phyloP scores from a whole-genome alignment of 2,888 invertebrate genomes.

The Litoditis marina region DNA sequence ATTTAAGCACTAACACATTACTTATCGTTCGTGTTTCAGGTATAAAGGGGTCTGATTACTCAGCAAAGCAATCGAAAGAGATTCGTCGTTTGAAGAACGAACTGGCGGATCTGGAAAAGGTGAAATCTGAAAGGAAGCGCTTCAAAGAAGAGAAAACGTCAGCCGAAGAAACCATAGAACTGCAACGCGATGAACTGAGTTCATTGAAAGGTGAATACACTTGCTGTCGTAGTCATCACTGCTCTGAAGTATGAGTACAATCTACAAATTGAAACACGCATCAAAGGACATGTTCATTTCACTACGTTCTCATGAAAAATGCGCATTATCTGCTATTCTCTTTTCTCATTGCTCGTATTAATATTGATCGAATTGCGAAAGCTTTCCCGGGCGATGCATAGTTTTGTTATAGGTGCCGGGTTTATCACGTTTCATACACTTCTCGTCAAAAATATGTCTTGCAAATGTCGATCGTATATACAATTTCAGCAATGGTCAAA shows the following conservation, averaged over 20 bases:
- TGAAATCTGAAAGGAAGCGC: conserved; percentile 24
- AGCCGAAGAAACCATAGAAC: conserved; percentile 21
- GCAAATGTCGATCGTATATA: too few relatives aligned
- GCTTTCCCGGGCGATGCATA: too few relatives aligned
- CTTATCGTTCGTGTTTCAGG: too few relatives aligned
- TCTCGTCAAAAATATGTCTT: too few relatives aligned
- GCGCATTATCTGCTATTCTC: neutral
- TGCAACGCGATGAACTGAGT: conserved; percentile 16
- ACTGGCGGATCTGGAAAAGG: conserved; percentile 28
- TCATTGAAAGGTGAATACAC: conserved; percentile 18
- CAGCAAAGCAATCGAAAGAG: conserved; percentile 49
- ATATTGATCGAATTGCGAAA: neutral
- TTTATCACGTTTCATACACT: too few relatives aligned
- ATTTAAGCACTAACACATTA: too few relatives aligned
- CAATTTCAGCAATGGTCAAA: conserved; percentile 18
- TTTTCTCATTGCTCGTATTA: neutral
- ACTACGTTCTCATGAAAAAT: too few relatives aligned
- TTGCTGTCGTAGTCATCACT: neutral
- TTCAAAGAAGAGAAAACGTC: conserved; percentile 26
- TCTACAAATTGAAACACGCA: too few relatives aligned
- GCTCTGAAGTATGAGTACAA: too few relatives aligned
- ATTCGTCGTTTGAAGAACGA: conserved; percentile 44
- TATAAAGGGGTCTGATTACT: conserved; percentile 38
- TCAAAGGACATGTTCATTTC: too few relatives aligned
- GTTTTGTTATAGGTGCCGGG: too few relatives aligned